Conservation (phyloP, 2,113 vertebrate species). For the Laterallus jamaicensis region DNA sequence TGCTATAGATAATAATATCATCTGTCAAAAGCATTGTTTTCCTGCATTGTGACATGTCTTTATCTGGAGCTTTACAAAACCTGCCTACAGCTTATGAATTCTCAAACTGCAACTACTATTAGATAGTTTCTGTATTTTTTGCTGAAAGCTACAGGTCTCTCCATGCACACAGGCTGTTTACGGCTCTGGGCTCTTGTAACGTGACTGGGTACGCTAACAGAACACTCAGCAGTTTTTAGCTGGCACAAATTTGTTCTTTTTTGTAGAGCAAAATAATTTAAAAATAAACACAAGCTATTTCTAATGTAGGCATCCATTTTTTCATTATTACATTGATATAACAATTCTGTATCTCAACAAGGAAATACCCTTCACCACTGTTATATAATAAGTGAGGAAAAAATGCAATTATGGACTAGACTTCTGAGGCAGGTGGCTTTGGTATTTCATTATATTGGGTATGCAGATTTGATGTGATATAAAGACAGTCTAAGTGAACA, state of each 20-base stretch:
- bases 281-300: background rate
- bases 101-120: background rate
- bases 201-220: background rate
- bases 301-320: background rate
- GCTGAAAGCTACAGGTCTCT: slow-evolving; percentile 15
- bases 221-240: background rate
- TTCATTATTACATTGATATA: background rate
- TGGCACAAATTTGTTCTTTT: accelerated
- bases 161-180: background rate
- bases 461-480: background rate
- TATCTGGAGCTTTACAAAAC: background rate
- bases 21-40: background rate
- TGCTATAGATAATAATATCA: background rate
- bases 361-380: background rate
- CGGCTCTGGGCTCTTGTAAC: background rate
- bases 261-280: background rate
- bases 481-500: background rate
- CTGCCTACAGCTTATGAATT: background rate
- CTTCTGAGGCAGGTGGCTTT: background rate
- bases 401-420: background rate
- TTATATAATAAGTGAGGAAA: background rate
- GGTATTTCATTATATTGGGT: background rate
- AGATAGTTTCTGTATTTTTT: background rate
- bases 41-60: background rate
- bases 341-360: background rate